phyloP scores from a whole-genome alignment of 2,888 invertebrate species.

The Cheilosia variabilis region DNA sequence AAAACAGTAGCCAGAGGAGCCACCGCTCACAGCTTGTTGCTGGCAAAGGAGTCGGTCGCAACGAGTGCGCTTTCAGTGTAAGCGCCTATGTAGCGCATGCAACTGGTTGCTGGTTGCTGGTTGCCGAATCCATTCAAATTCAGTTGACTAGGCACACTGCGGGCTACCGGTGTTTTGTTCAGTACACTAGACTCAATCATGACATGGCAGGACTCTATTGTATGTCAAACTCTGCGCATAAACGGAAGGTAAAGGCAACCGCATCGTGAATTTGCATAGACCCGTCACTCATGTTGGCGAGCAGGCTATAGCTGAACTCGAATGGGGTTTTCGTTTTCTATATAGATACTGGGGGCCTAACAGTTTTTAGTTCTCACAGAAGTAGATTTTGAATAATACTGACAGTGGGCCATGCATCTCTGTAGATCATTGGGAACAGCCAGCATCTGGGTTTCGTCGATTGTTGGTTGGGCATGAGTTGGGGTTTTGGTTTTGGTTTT shows the following conservation, averaged over 20 bases:
- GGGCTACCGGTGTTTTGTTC: conserved; percentile 70
- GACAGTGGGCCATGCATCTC: conserved; percentile 75
- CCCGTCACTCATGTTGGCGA: conserved; percentile 71
- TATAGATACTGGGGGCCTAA: conserved; percentile 15
- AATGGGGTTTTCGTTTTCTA: conserved; percentile 25
- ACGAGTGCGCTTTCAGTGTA: conserved; percentile 13
- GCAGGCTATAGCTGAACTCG: conserved; percentile 25
- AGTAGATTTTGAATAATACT: conserved; percentile 76
- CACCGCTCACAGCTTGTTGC: conserved; percentile 37
- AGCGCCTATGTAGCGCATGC: conserved; percentile 9
- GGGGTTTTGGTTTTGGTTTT: background rate
- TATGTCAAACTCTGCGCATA: conserved; percentile 73
- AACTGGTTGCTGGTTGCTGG: conserved; percentile 49
- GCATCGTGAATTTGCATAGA: conserved; percentile 75
- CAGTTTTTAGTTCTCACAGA: conserved; percentile 67
- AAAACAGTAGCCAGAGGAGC: conserved; percentile 55
- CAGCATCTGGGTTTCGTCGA: conserved; percentile 18
- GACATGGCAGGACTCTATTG: conserved; percentile 75
- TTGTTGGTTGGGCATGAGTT: conserved; percentile 33
- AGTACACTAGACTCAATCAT: conserved; percentile 74
- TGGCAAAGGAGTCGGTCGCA: conserved; percentile 22
- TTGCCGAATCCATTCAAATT: conserved; percentile 71
- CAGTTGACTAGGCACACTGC: conserved; percentile 59
- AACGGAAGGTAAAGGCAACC: conserved; percentile 72
- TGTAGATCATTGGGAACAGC: conserved; percentile 26